Conservation (phyloP, 2,888 invertebrate species). For the Poecilobothrus nobilitatus region DNA sequence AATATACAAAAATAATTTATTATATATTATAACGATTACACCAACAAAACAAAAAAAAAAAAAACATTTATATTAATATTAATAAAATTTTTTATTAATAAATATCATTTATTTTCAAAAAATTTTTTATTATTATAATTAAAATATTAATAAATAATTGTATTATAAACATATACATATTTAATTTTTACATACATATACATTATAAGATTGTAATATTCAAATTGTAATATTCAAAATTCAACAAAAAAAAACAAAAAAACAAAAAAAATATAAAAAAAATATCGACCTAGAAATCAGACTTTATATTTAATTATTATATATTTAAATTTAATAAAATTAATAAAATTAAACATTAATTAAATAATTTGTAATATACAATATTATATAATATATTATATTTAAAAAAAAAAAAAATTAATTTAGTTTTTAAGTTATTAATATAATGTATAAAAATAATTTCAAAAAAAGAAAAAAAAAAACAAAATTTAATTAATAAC, state of each 20-base stretch:
- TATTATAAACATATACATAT: no score
- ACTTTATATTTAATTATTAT: not conserved
- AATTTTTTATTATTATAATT: no score
- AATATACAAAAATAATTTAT: no score
- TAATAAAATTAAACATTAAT: not conserved
- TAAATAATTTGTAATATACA: not conserved
- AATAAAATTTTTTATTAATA: no score
- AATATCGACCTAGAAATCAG: not conserved
- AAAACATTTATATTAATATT: no score
- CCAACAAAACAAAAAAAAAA: no score
- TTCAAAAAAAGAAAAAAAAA: not conserved
- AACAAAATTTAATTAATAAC: not conserved
- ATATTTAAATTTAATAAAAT: no score
- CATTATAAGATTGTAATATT: no score
- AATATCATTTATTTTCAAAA: no score
- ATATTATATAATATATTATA: not conserved
- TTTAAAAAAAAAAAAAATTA: no score
- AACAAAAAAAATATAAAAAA: not conserved
- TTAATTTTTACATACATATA: not conserved
- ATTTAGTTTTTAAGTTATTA: not conserved
- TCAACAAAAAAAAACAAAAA: not conserved
- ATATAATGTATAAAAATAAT: not conserved
- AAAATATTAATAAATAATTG: no score
- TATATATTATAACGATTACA: no score
- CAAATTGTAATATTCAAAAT: not conserved